These are phyloP conservation scores for Enteromius argenteus DNA, from an alignment of 2,797 vertebrate genomes.

Conservation along the genomic window DNA sequence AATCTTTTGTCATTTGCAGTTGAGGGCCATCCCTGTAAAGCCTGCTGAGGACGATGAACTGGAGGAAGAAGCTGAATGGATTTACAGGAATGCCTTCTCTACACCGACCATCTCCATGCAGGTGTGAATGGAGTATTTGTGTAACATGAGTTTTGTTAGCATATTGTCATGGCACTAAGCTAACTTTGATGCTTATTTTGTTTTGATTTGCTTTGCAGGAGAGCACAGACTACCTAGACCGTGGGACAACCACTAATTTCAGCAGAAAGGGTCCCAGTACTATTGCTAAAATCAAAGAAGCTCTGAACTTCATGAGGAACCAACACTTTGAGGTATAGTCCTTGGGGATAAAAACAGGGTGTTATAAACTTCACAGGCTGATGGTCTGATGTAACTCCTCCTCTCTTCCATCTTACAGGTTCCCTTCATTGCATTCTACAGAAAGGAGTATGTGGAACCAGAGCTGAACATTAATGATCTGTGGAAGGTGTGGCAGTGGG, in stretches of 20 bases:
- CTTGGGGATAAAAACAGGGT: not conserved
- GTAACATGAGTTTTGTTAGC: not conserved
- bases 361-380: not conserved
- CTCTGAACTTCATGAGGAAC: slow-evolving; percentile 98
- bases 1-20: slow-evolving; percentile 69
- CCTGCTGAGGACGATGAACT: slow-evolving; percentile 95
- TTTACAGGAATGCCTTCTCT: slow-evolving; percentile 96
- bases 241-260: slow-evolving; percentile 92
- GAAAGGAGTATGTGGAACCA: slow-evolving; percentile 99
- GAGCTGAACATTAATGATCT: slow-evolving; percentile 97
- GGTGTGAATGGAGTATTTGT: slow-evolving; percentile 72
- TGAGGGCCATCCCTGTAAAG: slow-evolving; percentile 92
- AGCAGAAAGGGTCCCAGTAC: slow-evolving; percentile 97
- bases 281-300: slow-evolving; percentile 98
- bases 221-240: slow-evolving; percentile 93
- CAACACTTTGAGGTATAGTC: slow-evolving; percentile 94
- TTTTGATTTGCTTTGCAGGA: slow-evolving; percentile 77
- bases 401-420: slow-evolving; percentile 77
- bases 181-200: not conserved
- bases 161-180: not conserved
- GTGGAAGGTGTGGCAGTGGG: slow-evolving; percentile 99
- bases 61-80: slow-evolving; percentile 98
- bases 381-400: not conserved
- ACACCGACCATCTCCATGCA: slow-evolving; percentile 97
- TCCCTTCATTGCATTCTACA: slow-evolving; percentile 98